Percentiles rank a stretch among this genome's conserved stretches.
These are phyloP conservation scores for Pandion haliaetus DNA, from an alignment of 2,113 vertebrate genomes.

Conservation along the genomic window DNA sequence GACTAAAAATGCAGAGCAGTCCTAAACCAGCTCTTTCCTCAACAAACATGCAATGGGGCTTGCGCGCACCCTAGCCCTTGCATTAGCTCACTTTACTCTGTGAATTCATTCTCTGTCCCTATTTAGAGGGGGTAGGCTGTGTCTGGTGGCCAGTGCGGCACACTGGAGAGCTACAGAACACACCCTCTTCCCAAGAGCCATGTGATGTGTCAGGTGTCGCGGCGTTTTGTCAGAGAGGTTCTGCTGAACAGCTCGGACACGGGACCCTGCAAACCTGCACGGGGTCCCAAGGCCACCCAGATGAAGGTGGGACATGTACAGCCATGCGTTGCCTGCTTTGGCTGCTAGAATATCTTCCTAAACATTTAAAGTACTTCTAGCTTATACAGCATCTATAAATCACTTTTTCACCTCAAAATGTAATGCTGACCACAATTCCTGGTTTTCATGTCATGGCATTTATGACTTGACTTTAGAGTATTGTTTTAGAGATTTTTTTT, in stretches of 20 bases:
- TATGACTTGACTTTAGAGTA: not conserved
- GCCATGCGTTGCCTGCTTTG: fast-evolving
- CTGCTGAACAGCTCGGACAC: not conserved
- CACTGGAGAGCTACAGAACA: not conserved
- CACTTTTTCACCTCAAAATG: not conserved
- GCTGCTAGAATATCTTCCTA: not conserved
- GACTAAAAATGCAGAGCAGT: not conserved
- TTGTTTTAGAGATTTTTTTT: not conserved
- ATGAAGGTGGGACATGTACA: not conserved
- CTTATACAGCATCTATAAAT: not conserved
- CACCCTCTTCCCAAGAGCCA: not conserved
- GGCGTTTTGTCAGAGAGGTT: not conserved
- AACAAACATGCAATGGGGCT: fast-evolving
- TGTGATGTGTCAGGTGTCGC: fast-evolving
- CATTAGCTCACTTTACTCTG: no score
- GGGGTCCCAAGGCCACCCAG: not conserved
- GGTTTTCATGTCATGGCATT: not conserved
- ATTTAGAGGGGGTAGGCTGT: not conserved
- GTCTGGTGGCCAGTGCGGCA: not conserved
- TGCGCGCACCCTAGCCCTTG: not conserved
- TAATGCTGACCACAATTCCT: not conserved
- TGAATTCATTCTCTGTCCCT: not conserved
- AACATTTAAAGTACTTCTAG: not conserved
- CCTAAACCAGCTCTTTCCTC: not conserved
- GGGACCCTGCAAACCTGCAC: not conserved